Evolutionary conservation across 1,140 invertebrate genomes (phyloP).

Genomic region (Orius insidiosus): DNA sequence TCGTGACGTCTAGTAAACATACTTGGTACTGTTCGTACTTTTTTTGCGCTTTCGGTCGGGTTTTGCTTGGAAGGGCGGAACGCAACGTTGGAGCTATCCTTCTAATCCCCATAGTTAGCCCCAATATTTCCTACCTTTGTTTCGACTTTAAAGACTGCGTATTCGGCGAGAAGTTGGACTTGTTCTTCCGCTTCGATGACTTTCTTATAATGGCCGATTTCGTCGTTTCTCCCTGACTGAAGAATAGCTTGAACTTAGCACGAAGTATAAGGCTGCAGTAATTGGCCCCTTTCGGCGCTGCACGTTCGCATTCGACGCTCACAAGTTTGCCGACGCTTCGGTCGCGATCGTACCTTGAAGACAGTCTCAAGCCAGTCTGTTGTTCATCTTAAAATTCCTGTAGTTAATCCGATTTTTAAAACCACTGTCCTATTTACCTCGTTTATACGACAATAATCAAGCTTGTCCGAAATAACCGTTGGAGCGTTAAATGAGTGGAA

Average conservation of each 20-base stretch:
- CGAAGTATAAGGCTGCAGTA: constrained; percentile 2
- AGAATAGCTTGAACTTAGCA: not conserved
- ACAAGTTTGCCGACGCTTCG: not conserved
- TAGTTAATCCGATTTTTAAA: no score
- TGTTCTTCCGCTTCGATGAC: constrained; percentile 3
- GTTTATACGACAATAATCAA: no score
- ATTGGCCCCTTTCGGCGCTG: not conserved
- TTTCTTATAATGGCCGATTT: constrained; percentile 4
- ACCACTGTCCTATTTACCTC: no score
- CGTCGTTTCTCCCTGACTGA: not conserved
- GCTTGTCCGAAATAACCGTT: no score
- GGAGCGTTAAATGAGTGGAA: no score
- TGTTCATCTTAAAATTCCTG: not conserved
- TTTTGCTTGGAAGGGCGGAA: no score
- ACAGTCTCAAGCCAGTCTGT: constrained; percentile 5
- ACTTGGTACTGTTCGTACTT: no score
- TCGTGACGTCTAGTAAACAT: no score
- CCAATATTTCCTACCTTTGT: not conserved
- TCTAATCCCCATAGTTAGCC: no score
- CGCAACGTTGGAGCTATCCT: no score
- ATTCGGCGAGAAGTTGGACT: not conserved
- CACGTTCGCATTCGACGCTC: not conserved
- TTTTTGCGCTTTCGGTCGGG: no score
- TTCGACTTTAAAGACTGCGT: constrained; percentile 3
- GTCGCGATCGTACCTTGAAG: not conserved